Base-by-base conservation (phyloP, 2,113 vertebrate species). In the Scophthalmus maximus region DNA sequence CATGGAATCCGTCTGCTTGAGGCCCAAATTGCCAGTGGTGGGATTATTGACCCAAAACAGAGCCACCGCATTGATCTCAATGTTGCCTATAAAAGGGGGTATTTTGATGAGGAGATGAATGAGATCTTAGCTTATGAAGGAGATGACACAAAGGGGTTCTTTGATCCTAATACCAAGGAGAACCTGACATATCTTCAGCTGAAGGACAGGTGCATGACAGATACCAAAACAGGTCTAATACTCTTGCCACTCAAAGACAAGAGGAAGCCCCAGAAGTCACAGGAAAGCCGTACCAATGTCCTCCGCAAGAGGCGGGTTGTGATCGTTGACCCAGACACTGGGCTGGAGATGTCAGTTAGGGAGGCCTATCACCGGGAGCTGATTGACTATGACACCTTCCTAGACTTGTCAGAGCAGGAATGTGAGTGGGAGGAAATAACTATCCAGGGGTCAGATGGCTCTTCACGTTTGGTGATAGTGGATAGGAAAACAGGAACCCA, bases 391-490 rank as follows among this genome's bases (percentile, higher is more conserved):
- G 94, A 97, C 46, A 99, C 97, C 44, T 99, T 96, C 57, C 89
- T 94, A 44, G 96, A 98, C 47, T 93, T 99, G 56, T 97, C 96
- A 17, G 98, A 98, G 71, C 97, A 99, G 79, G 98, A 99, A 53
- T 97, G 97, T 0, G 98, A 99, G 87, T 99, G 97, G 98, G 97
- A 99, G 83, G 98, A 99, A 89, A 98, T 99, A 82, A 98, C 96
- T 7, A 96, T 97, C 65, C 96, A 93, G 0, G 94, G 92, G 5
- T 94, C 97, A 0, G 95, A 98, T 17, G 97, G 97, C 8, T 94
- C 94, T 63, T 91, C 92, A 2, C 95, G 95, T 38, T 88, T 97
- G 36, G 95, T 99, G 22, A 93, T 99, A 51, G 96, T 98, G 0
- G 98, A 99, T 34, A 92, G 96, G 68, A 99, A 98, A 92, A 97